Evolutionary conservation across 2,113 vertebrate genomes (phyloP).

Genomic region (Isichthys henryi): DNA sequence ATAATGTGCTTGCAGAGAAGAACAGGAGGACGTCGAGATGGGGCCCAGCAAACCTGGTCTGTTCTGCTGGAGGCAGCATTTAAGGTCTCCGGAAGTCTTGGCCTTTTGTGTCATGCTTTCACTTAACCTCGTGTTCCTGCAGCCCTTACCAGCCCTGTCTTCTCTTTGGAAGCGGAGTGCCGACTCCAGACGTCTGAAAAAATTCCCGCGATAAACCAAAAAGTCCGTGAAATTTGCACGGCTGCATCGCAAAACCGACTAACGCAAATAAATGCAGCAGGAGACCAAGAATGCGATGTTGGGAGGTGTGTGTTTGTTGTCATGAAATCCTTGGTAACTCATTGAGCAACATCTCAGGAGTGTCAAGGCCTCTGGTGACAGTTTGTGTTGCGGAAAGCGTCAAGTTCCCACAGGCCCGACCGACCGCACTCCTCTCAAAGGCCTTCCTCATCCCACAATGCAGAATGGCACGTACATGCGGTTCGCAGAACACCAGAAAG

Average conservation of each 20-base stretch:
- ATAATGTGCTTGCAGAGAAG: background rate
- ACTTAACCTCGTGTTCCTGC: background rate
- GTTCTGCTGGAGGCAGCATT: background rate
- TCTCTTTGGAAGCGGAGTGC: background rate
- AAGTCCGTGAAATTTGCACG: background rate
- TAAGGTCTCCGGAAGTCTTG: background rate
- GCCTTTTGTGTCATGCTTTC: background rate
- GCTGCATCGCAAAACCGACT: background rate
- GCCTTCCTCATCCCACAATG: background rate
- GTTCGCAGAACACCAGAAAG: background rate
- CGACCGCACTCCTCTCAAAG: background rate
- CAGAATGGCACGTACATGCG: background rate
- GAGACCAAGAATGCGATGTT: background rate
- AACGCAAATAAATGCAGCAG: background rate
- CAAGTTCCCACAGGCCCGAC: constrained; percentile 4
- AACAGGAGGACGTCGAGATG: background rate
- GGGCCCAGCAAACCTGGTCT: background rate
- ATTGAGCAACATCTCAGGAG: background rate
- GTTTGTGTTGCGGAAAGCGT: background rate
- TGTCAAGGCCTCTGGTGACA: background rate
- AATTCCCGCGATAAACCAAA: background rate
- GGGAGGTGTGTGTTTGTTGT: background rate
- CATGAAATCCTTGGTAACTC: background rate
- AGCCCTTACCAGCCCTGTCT: background rate
- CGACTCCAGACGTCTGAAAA: background rate